Conservation (phyloP, 2,888 invertebrate species). For the Phyllotreta striolata region DNA sequence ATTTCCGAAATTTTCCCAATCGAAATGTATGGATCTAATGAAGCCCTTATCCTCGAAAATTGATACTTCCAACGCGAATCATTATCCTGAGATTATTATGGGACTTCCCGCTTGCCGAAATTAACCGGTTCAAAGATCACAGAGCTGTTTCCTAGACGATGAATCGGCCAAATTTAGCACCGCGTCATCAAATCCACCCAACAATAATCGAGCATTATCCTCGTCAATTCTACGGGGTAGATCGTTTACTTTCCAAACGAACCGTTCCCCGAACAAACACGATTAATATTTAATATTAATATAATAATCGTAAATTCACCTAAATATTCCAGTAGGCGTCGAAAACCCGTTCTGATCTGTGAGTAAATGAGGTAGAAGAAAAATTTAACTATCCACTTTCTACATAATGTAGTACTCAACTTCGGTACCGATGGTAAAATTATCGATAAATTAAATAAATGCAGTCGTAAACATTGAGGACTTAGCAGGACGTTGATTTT, state of each 20-base stretch:
- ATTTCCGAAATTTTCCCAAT: not conserved
- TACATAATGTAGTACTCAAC: conserved; percentile 20
- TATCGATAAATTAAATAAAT: conserved; percentile 23
- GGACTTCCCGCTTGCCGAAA: conserved; percentile 22
- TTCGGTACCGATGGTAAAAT: conserved; percentile 17
- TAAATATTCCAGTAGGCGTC: too few relatives aligned
- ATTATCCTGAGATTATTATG: conserved; percentile 25
- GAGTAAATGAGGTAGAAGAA: conserved; percentile 22
- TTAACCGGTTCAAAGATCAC: conserved; percentile 35
- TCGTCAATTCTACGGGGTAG: conserved; percentile 10
- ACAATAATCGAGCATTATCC: conserved; percentile 38
- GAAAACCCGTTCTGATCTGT: not conserved
- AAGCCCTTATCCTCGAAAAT: conserved; percentile 9
- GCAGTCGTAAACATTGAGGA: conserved; percentile 9
- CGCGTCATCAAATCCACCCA: conserved; percentile 36
- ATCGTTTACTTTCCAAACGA: too few relatives aligned
- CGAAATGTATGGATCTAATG: conserved; percentile 1
- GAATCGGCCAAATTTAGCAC: conserved; percentile 31
- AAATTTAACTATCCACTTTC: conserved; percentile 27
- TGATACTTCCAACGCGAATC: conserved; percentile 17
- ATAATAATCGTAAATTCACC: too few relatives aligned
- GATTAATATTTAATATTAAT: too few relatives aligned
- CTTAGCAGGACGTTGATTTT: not conserved
- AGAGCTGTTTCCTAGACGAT: conserved; percentile 31
- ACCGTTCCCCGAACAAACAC: too few relatives aligned